phyloP scores from a whole-genome alignment of 1,140 invertebrate genomes.

The Zophobas morio region DNA sequence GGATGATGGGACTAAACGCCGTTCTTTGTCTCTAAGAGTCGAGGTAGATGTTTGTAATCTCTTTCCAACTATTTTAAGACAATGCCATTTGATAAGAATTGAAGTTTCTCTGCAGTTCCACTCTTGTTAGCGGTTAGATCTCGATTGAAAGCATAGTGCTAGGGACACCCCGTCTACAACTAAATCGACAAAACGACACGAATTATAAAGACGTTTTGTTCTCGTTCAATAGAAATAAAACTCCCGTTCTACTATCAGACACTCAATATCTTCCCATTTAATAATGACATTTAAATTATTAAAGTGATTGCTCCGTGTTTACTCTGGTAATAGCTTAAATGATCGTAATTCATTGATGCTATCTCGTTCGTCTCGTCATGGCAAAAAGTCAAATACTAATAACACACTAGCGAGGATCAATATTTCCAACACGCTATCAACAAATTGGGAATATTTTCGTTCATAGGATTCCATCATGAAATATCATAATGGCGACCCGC shows the following conservation, averaged over 20 bases:
- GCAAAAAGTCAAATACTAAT: constrained; percentile 33
- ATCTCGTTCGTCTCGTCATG: constrained; percentile 19
- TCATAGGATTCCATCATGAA: constrained; percentile 1
- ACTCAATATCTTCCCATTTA: constrained; percentile 8
- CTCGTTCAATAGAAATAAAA: constrained; percentile 22
- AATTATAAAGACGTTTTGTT: constrained; percentile 39
- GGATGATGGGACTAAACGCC: constrained; percentile 17
- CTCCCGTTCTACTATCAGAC: not conserved
- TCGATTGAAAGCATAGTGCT: constrained; percentile 13
- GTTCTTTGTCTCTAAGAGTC: constrained; percentile 24
- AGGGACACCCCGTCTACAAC: constrained; percentile 8
- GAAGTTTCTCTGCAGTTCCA: constrained; percentile 19
- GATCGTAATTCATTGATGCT: constrained; percentile 25
- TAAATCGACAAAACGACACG: constrained; percentile 32
- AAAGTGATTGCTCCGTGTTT: constrained; percentile 32
- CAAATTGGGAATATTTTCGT: constrained; percentile 25
- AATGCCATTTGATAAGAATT: constrained; percentile 38
- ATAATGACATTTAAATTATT: constrained; percentile 30
- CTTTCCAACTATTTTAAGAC: constrained; percentile 38
- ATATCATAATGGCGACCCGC: not conserved
- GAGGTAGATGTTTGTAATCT: constrained; percentile 38
- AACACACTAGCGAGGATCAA: constrained; percentile 7
- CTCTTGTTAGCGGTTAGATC: constrained; percentile 20
- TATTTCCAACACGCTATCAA: constrained; percentile 15
- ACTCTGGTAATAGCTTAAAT: constrained; percentile 25